Evolutionary conservation across 1,140 invertebrate genomes (phyloP).

Genomic region (Zaprionus davidi): DNA sequence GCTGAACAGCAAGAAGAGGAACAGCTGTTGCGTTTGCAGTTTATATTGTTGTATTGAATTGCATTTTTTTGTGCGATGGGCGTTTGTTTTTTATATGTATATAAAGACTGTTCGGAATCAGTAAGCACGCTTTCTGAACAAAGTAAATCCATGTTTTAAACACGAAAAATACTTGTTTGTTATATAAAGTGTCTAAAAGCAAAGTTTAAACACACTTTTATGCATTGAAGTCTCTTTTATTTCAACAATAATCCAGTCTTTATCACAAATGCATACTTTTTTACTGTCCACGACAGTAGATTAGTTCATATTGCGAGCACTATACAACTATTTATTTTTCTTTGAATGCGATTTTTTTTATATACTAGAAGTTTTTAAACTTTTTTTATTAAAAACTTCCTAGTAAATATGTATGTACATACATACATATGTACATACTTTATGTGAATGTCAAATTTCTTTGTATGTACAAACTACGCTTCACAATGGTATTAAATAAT

Average conservation of each 20-base stretch:
- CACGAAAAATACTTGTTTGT: background rate
- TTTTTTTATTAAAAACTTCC: too few relatives aligned
- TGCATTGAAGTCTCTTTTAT: background rate
- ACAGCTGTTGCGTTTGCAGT: background rate
- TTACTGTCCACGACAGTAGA: too few relatives aligned
- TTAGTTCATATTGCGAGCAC: too few relatives aligned
- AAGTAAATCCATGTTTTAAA: constrained; percentile 34
- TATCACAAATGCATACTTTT: too few relatives aligned
- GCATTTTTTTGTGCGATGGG: background rate
- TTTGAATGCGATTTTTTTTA: too few relatives aligned
- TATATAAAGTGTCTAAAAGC: background rate
- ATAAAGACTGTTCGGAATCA: constrained; percentile 3
- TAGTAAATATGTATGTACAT: too few relatives aligned
- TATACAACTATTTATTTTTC: too few relatives aligned
- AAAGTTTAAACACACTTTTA: background rate
- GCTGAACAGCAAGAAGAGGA: background rate
- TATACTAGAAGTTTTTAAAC: too few relatives aligned
- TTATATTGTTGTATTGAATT: background rate
- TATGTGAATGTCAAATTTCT: too few relatives aligned
- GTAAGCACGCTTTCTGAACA: constrained; percentile 23
- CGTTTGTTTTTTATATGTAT: constrained; percentile 13
- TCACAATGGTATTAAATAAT: too few relatives aligned
- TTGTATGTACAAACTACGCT: too few relatives aligned
- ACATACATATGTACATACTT: too few relatives aligned
- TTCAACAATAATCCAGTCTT: background rate